Percentiles rank a stretch among this genome's conserved stretches.
Evolutionary conservation across 2,888 invertebrate genomes (phyloP).

Genomic region (Dusona sp.): DNA sequence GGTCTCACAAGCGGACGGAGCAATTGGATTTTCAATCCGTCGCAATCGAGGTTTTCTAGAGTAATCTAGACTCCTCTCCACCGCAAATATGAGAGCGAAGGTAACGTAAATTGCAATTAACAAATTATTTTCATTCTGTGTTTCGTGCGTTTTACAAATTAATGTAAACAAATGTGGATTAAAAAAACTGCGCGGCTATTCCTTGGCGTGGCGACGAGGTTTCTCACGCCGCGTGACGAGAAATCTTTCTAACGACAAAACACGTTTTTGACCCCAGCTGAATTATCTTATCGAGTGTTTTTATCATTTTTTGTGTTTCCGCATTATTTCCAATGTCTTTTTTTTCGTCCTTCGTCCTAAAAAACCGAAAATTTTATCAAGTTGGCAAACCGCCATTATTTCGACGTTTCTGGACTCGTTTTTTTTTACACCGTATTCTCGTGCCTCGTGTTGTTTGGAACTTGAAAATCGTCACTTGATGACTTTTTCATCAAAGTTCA

Average conservation of each 20-base stretch:
- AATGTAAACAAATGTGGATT: neutral
- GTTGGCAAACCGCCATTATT: constrained; percentile 24
- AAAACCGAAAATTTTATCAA: neutral
- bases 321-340: neutral
- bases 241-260: neutral
- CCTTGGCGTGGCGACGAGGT: constrained; percentile 44
- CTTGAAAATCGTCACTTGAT: neutral
- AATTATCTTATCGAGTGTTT: neutral
- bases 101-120: constrained; percentile 71
- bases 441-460: constrained; percentile 1
- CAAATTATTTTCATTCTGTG: constrained; percentile 62
- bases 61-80: constrained; percentile 75
- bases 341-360: neutral
- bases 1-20: constrained; percentile 73
- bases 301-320: neutral
- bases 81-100: constrained; percentile 82
- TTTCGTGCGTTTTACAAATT: neutral
- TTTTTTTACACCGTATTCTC: neutral
- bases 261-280: neutral
- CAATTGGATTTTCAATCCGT: constrained; percentile 73
- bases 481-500: neutral
- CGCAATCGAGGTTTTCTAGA: constrained; percentile 77
- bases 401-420: constrained; percentile 14
- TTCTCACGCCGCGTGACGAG: constrained; percentile 33
- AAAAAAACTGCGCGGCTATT: constrained; percentile 9